Evolutionary conservation across 1,140 invertebrate genomes (phyloP).

Genomic region (Oreohelix idahoensis): DNA sequence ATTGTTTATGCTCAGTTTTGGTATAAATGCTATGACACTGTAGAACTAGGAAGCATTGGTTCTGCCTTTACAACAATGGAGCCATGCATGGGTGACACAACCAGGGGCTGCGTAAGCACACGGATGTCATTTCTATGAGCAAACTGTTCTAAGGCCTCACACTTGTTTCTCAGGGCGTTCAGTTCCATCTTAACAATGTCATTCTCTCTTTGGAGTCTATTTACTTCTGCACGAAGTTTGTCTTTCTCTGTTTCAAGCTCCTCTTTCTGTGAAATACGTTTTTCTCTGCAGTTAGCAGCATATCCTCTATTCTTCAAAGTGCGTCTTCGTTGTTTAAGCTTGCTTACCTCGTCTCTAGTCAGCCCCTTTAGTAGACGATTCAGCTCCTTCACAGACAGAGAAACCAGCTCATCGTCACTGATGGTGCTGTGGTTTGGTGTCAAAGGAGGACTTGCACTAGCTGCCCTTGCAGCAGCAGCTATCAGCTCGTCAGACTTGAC

Average conservation of each 20-base stretch:
- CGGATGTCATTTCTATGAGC: constrained; percentile 65
- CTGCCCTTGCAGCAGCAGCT: constrained; percentile 39
- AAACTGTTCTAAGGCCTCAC: constrained; percentile 67
- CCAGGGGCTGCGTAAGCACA: constrained; percentile 50
- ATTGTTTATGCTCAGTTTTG: not conserved
- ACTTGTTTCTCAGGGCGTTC: constrained; percentile 64
- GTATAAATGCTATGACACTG: constrained; percentile 31
- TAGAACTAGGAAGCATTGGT: constrained; percentile 45
- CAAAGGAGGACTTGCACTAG: constrained; percentile 19
- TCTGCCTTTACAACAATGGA: constrained; percentile 60
- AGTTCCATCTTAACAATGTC: constrained; percentile 70
- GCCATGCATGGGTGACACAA: constrained; percentile 52
- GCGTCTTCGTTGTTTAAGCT: constrained; percentile 94
- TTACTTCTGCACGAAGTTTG: constrained; percentile 64
- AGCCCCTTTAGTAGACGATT: constrained; percentile 94
- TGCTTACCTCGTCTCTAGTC: constrained; percentile 89
- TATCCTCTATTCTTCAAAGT: constrained; percentile 99
- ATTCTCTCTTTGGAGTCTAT: constrained; percentile 67
- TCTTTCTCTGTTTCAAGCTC: constrained; percentile 84
- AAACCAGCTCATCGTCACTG: constrained; percentile 88
- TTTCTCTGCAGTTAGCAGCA: constrained; percentile 93
- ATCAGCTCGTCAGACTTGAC: constrained; percentile 61
- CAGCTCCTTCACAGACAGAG: constrained; percentile 92
- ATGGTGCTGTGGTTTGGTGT: constrained; percentile 30
- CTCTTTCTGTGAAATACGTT: constrained; percentile 72